Base-by-base conservation (phyloP, 1,140 invertebrate genomes). In the Mesaphorura yosii region DNA sequence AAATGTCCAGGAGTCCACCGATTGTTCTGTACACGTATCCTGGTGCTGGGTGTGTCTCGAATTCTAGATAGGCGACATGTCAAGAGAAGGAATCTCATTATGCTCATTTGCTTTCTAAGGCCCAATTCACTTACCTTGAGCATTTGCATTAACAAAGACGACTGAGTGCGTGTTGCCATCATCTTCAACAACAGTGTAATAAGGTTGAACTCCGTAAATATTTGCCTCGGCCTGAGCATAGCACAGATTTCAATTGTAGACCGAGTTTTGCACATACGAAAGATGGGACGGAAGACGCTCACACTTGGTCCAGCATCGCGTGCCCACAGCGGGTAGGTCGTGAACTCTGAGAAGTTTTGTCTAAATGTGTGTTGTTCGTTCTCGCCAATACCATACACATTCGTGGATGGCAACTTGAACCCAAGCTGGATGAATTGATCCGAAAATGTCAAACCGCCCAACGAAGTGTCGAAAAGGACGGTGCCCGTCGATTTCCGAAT, bases 351-450 rank as follows among this genome's bases (percentile, higher is more conserved):
- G 37, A 70, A 58, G 26, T 10, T 63, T 39, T 70, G 66, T 49
- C 64, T 51, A 31, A 66, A 62, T 17, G 40, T 20, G 19, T 41
- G 42, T 17, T 59, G 66, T 12, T 66, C 58, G 28, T 65, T 63
- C 59, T 77, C 75, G 14, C 75, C 75, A 60, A 77, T 69, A 17
- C 75, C 76, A 41, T 59, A 59, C 4, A 77, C 60, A 55, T 73
- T 69, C 7, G 62, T 53, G n/a, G 68, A 67, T 0, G 86, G 79
- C 15, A 91, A 65, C 26, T 76, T 66, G 0, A 81, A 75, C 4
- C 79, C 82, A 10, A 93, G 70, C 71, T 91, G 87, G 4, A 93
- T 71, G 67, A 90, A 88, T 64, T 91, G 85, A 66, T 92, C 78
- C 0, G 84, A 77, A 62, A 87, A 82, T 4, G 51, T 59, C 38